Evolutionary conservation across 2,113 vertebrate genomes (phyloP), one percentile per base, ranked within the genome.

Genomic region (Lota lota): DNA sequence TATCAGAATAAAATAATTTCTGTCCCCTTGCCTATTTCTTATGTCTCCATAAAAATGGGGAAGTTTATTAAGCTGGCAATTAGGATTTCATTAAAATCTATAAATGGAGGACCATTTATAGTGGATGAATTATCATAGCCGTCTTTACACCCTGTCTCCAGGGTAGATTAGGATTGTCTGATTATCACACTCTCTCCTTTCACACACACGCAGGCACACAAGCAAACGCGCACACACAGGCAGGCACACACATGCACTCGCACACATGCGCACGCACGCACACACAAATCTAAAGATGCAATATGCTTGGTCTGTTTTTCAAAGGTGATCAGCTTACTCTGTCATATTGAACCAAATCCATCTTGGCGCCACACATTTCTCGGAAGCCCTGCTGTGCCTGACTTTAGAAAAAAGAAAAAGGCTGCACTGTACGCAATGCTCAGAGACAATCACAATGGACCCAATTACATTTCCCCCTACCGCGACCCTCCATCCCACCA

Each of bases 281-380:
- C 56, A 67, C 75, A 61, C 53, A 64, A 24, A 63, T 20, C 14
- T 20, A 51, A 50, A 66, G 22, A 36, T 50, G 50, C 74, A 61
- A 56, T 18, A 56, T 18, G 16, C 53, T 56, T 56, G 74, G 88
- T 82, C 89, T 90, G 88, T 89, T 90, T 89, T 91, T 93, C 91
- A 88, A 93, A 72, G 89, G 73, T 92, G 94, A 93, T 97, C 94
- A 92, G 88, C 89, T 96, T 95, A 94, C 93, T 83, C 90, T 92
- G 89, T 90, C 91, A 92, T 92, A 94, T 94, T 95, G 91, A 92
- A 89, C 92, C 92, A 91, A 93, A 94, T 92, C 90, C 91, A 92
- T 93, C 90, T 89, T 60, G 93, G 93, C 90, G 91, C 93, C 94
- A 93, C 87, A 72, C 75, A 77, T 77, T 95, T 96, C 95, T 94